Percentiles rank a stretch among this genome's conserved stretches.
Evolutionary conservation across 2,797 vertebrate species (phyloP).

Genomic region (Tragopan temminckii): DNA sequence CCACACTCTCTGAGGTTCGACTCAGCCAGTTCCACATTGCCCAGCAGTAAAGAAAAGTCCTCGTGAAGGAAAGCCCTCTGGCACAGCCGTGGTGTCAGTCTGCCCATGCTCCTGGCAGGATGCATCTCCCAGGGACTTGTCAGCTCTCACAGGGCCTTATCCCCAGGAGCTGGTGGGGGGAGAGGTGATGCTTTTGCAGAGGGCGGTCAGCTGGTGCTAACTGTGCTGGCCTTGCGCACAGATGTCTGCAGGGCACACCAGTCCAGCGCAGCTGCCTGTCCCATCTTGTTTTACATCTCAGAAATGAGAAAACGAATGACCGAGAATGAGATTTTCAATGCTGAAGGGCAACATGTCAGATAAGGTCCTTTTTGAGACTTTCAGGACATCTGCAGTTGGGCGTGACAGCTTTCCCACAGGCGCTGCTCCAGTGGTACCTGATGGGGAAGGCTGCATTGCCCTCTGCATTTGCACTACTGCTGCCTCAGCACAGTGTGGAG

Average conservation of each 20-base stretch:
- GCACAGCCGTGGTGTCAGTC: background rate
- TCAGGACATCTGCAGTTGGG: background rate
- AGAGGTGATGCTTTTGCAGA: background rate
- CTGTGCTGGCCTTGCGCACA: background rate
- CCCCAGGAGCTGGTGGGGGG: background rate
- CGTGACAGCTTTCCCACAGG: fast-evolving
- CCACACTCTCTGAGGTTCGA: background rate
- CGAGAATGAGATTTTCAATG: background rate
- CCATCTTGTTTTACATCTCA: background rate
- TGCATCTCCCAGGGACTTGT: background rate
- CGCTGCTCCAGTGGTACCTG: background rate
- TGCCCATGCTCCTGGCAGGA: background rate
- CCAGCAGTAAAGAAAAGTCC: background rate
- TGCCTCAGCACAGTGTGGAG: background rate
- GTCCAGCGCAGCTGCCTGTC: background rate
- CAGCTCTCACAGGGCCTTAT: background rate
- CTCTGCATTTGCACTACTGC: background rate
- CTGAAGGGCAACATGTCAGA: background rate
- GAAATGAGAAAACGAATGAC: background rate
- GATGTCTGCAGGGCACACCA: background rate
- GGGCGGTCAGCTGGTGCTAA: background rate
- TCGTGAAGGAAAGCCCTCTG: background rate
- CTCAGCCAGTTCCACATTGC: fast-evolving
- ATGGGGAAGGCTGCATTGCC: background rate
- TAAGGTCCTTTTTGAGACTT: background rate